Conservation (phyloP, 2,888 invertebrate species). For the Coleophora deauratella region DNA sequence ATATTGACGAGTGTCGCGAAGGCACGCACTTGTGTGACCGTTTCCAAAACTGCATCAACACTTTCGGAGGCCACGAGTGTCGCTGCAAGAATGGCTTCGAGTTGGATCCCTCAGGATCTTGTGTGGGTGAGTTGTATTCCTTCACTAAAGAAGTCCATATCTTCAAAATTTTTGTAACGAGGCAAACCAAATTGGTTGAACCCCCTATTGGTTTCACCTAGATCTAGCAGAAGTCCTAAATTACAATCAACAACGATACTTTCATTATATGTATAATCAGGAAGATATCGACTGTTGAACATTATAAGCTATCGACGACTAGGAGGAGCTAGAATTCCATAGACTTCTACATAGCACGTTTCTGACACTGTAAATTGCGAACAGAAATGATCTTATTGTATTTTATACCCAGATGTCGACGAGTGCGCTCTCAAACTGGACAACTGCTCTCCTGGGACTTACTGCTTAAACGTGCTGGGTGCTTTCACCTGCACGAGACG, state of each 20-base stretch:
- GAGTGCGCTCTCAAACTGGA: conserved; percentile 75
- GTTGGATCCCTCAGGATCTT: conserved; percentile 52
- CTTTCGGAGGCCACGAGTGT: conserved; percentile 65
- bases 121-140: conserved; percentile 44
- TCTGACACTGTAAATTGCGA: too few relatives aligned
- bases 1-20: conserved; percentile 89
- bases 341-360: too few relatives aligned
- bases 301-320: too few relatives aligned
- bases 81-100: conserved; percentile 65
- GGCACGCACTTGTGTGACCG: conserved; percentile 61
- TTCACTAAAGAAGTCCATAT: too few relatives aligned
- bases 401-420: conserved; percentile 79
- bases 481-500: conserved; percentile 84
- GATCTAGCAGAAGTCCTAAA: too few relatives aligned
- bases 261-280: too few relatives aligned
- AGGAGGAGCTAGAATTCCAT: too few relatives aligned
- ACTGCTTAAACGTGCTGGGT: conserved; percentile 94
- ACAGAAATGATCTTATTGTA: not conserved
- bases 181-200: too few relatives aligned
- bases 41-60: conserved; percentile 69
- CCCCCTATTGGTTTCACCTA: too few relatives aligned
- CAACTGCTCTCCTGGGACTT: conserved; percentile 56
- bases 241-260: too few relatives aligned
- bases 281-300: too few relatives aligned
- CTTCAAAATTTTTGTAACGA: too few relatives aligned